phyloP scores from a whole-genome alignment of 2,797 vertebrate species.

The Acestrorhynchus altus region DNA sequence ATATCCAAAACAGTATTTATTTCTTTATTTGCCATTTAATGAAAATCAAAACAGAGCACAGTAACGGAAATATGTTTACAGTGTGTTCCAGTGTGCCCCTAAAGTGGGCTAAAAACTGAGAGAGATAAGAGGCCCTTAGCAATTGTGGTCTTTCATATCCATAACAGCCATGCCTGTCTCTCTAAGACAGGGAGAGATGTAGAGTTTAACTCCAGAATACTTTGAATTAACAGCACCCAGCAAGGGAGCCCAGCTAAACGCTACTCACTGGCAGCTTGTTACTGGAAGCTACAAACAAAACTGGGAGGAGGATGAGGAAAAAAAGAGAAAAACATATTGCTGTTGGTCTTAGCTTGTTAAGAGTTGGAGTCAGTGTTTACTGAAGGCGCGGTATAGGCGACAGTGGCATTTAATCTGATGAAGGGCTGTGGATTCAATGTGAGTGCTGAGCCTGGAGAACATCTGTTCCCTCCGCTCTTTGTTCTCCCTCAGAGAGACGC shows the following conservation, averaged over 20 bases:
- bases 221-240: constrained; percentile 54
- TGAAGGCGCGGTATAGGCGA: constrained; percentile 53
- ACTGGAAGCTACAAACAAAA: constrained; percentile 54
- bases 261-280: constrained; percentile 58
- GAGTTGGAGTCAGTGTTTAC: constrained; percentile 59
- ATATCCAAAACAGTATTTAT: background rate
- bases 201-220: constrained; percentile 44
- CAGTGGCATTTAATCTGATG: constrained; percentile 66
- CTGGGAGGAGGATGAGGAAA: constrained; percentile 25
- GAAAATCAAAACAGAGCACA: background rate
- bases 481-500: constrained; percentile 48
- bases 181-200: constrained; percentile 31
- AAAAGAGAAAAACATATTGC: constrained; percentile 38
- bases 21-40: background rate
- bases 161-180: constrained; percentile 32
- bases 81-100: constrained; percentile 1
- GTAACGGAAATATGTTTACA: constrained; percentile 10
- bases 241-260: constrained; percentile 13
- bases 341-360: constrained; percentile 63
- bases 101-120: background rate
- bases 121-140: constrained; percentile 21
- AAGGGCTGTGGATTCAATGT: constrained; percentile 57
- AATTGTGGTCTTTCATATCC: constrained; percentile 25
- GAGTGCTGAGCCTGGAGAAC: constrained; percentile 60
- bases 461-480: constrained; percentile 66